phyloP scores from a whole-genome alignment of 2,113 vertebrate species.

The Elanus axillaris region DNA sequence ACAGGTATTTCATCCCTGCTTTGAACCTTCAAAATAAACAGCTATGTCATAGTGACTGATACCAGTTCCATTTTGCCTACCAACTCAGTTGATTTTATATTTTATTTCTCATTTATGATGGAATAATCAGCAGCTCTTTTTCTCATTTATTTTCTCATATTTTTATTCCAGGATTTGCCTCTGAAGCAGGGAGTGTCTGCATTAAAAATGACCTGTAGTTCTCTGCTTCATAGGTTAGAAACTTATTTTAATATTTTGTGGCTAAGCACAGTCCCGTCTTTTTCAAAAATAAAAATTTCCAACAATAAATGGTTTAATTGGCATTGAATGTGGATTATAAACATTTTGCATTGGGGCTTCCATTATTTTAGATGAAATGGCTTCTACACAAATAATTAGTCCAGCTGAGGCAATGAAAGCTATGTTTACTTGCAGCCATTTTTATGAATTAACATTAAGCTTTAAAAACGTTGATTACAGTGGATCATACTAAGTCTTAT shows the following conservation, averaged over 20 bases:
- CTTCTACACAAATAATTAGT: conserved; percentile 66
- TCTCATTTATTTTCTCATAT: conserved; percentile 94
- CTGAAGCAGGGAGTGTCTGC: conserved; percentile 99
- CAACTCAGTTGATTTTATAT: conserved; percentile 72
- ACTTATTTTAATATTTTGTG: conserved; percentile 99
- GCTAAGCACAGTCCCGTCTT: conserved; percentile 97
- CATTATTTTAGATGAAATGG: conserved; percentile 67
- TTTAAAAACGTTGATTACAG: conserved; percentile 35
- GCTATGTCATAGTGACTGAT: conserved; percentile 49
- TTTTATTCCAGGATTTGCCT: conserved; percentile 99
- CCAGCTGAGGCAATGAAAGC: conserved; percentile 71
- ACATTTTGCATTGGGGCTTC: conserved; percentile 73
- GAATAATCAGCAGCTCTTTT: conserved; percentile 95
- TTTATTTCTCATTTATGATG: conserved; percentile 82
- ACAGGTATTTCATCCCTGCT: not conserved
- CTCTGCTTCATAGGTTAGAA: conserved; percentile 99
- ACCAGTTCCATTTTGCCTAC: conserved; percentile 82
- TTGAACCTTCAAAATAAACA: conserved; percentile 2
- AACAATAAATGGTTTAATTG: conserved; percentile 75
- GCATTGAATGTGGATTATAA: conserved; percentile 76
- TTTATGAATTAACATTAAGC: conserved; percentile 57
- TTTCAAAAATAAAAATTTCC: conserved; percentile 55
- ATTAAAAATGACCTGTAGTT: conserved; percentile 99
- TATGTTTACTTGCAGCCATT: conserved; percentile 70
- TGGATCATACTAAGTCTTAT: conserved; percentile 41